Evolutionary conservation across 2,888 invertebrate species (phyloP).

Genomic region (Epirrhoe tristata): DNA sequence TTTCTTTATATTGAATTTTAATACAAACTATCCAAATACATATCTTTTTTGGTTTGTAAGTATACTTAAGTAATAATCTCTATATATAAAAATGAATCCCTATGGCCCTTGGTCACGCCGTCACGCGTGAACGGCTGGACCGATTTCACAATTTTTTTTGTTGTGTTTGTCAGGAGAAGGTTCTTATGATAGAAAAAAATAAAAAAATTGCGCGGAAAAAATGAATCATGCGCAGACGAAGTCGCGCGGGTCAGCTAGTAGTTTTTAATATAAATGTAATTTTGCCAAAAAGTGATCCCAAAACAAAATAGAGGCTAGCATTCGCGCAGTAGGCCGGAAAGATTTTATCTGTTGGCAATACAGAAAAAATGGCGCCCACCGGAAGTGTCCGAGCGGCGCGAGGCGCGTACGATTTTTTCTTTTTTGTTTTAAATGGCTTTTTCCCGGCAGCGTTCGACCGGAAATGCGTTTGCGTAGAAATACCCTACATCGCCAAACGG

Average conservation of each 20-base stretch:
- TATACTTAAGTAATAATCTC: no score
- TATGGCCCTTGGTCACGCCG: no score
- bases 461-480: conserved; percentile 85
- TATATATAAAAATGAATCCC: no score
- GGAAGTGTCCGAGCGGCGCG: conserved; percentile 85
- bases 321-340: conserved; percentile 84
- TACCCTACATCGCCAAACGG: conserved; percentile 71
- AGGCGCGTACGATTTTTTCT: conserved; percentile 82
- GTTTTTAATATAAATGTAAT: conserved; percentile 54
- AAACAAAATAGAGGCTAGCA: conserved; percentile 77
- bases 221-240: no score
- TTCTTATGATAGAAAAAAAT: no score
- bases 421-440: conserved; percentile 86
- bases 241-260: no score
- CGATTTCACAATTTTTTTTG: no score
- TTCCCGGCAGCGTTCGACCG: conserved; percentile 83
- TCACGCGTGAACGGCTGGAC: no score
- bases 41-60: no score
- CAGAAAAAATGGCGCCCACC: conserved; percentile 86
- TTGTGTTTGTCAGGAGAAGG: no score
- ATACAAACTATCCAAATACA: neutral
- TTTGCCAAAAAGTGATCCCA: conserved; percentile 75
- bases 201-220: no score
- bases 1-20: neutral
- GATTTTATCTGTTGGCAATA: conserved; percentile 86